Percentiles rank a stretch among this genome's conserved stretches.
Evolutionary conservation across 2,888 invertebrate genomes (phyloP).

Genomic region (Drosophila merina): DNA sequence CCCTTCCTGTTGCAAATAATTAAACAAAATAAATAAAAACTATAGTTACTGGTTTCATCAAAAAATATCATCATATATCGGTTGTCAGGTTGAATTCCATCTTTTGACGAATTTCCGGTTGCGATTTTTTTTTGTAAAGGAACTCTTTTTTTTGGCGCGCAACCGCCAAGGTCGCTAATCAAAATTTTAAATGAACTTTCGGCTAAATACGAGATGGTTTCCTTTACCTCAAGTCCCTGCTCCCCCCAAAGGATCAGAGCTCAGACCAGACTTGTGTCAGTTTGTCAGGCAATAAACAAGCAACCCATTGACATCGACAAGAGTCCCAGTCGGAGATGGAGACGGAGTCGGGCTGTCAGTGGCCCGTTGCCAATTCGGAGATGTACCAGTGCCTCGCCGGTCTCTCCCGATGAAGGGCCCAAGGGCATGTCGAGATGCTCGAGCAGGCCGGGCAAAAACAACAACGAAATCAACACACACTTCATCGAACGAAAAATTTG

Average conservation of each 20-base stretch:
- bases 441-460: constrained; percentile 54
- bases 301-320: constrained; percentile 58
- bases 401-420: constrained; percentile 54
- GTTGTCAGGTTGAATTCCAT: constrained; percentile 23
- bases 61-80: not conserved
- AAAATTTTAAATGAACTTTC: constrained; percentile 75
- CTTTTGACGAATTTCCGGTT: constrained; percentile 13
- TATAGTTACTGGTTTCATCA: not conserved
- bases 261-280: constrained; percentile 55
- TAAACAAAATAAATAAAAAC: not conserved
- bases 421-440: constrained; percentile 77
- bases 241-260: constrained; percentile 13
- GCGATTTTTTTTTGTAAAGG: constrained; percentile 14
- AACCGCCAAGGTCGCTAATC: constrained; percentile 61
- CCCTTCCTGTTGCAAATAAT: not conserved
- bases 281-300: constrained; percentile 73
- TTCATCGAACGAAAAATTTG: constrained; percentile 80
- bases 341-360: constrained; percentile 1
- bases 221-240: constrained; percentile 9
- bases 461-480: constrained; percentile 79
- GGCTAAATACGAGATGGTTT: constrained; percentile 36
- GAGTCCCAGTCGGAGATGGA: constrained; percentile 17
- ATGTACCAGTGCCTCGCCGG: not conserved
- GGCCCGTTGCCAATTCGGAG: constrained; percentile 23
- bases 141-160: constrained; percentile 40